Conservation (phyloP, 2,797 vertebrate species). For the Coranthus polyacanthus region DNA sequence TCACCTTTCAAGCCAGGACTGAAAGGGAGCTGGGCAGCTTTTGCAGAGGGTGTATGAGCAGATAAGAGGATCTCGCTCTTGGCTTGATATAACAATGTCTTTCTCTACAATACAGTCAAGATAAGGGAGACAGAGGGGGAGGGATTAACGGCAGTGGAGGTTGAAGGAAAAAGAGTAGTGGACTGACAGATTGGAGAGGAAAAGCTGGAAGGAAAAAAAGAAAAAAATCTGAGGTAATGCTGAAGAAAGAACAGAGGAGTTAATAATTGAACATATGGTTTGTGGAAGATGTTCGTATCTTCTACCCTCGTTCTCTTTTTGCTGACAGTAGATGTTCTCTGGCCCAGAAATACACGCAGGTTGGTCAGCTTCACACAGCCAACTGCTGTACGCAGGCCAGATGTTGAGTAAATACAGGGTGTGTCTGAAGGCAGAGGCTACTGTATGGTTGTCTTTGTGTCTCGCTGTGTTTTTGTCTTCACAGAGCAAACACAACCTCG, state of each 20-base stretch:
- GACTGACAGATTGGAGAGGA: slow-evolving; percentile 29
- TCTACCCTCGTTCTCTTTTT: slow-evolving; percentile 26
- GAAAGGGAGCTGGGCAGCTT: slow-evolving; percentile 21
- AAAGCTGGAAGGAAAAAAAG: not conserved
- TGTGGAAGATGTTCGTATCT: slow-evolving; percentile 16
- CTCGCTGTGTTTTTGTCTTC: slow-evolving; percentile 37
- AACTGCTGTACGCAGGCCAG: slow-evolving; percentile 34
- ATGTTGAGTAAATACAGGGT: slow-evolving; percentile 72
- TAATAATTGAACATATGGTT: slow-evolving; percentile 12
- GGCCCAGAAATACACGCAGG: slow-evolving; percentile 46
- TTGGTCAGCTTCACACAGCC: slow-evolving; percentile 44
- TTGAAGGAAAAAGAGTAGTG: slow-evolving; percentile 2
- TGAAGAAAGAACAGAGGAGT: not conserved
- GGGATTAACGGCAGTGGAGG: slow-evolving; percentile 22
- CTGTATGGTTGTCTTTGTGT: slow-evolving; percentile 38
- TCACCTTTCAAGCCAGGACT: slow-evolving; percentile 49
- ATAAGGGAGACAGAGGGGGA: slow-evolving; percentile 30
- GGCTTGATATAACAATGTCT: slow-evolving; percentile 61
- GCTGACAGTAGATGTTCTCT: slow-evolving; percentile 39
- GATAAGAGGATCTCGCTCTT: slow-evolving; percentile 66
- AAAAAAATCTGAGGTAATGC: not conserved
- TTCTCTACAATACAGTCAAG: slow-evolving; percentile 27
- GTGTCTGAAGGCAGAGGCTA: slow-evolving; percentile 67
- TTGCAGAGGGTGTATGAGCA: slow-evolving; percentile 44
- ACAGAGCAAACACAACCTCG: slow-evolving; percentile 41